Conservation (phyloP, 2,888 invertebrate genomes). For the Cheiracanthium punctorium region DNA sequence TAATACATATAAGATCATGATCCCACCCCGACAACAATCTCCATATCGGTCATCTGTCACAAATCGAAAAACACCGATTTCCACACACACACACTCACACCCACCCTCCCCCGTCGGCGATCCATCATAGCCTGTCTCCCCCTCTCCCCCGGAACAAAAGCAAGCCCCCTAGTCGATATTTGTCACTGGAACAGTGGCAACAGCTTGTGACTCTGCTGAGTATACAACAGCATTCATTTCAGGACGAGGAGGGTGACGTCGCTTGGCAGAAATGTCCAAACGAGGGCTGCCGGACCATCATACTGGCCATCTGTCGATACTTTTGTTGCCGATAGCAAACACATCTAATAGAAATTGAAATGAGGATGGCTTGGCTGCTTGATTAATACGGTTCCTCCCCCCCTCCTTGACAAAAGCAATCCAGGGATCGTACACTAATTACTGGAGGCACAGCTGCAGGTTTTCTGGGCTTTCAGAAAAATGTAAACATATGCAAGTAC, state of each 20-base stretch:
- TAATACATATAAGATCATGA: too few relatives aligned
- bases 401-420: neutral
- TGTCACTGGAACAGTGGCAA: slow-evolving; percentile 2
- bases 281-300: slow-evolving; percentile 28
- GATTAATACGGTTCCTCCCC: neutral
- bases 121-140: neutral
- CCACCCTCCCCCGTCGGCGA: neutral
- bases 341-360: neutral
- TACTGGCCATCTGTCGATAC: slow-evolving; percentile 27
- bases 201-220: slow-evolving; percentile 47
- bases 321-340: neutral
- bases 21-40: neutral
- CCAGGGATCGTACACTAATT: too few relatives aligned
- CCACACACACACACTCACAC: too few relatives aligned
- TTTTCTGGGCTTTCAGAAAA: too few relatives aligned
- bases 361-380: neutral
- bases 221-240: too few relatives aligned
- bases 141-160: neutral
- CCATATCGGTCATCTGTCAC: neutral
- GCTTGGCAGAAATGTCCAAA: neutral
- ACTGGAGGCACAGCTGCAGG: too few relatives aligned
- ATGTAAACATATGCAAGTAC: too few relatives aligned
- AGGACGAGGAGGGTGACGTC: too few relatives aligned
- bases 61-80: too few relatives aligned
- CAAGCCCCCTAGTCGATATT: neutral